A percentile compares a stretch with the other conserved stretches of the same genome.
Evolutionary conservation across 2,797 vertebrate species (phyloP).

Genomic region (Tympanoctomys barrerae): DNA sequence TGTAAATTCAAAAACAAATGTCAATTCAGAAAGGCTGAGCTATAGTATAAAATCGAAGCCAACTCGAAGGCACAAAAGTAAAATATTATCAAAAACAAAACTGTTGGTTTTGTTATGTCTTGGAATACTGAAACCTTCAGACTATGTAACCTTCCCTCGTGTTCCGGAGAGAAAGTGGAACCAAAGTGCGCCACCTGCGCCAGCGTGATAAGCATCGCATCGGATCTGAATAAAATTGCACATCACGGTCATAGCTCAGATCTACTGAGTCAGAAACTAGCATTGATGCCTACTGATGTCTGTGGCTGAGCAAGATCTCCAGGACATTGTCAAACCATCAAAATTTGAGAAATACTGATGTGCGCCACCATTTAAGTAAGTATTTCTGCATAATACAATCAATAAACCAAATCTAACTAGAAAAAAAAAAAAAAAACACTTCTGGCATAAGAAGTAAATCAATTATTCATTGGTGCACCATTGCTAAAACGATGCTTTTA

Average conservation of each 20-base stretch:
- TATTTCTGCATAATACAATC: not conserved
- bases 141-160: not conserved
- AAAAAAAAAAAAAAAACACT: not conserved
- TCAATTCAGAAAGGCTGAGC: not conserved
- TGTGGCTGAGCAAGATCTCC: not conserved
- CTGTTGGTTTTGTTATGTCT: not conserved
- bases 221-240: not conserved
- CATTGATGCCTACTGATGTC: not conserved
- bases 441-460: not conserved
- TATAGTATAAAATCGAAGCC: not conserved
- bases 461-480: not conserved
- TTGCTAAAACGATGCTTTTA: not conserved
- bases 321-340: not conserved
- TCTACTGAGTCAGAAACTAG: not conserved
- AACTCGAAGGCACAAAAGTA: not conserved
- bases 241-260: not conserved
- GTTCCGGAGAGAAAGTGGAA: not conserved
- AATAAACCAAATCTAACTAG: not conserved
- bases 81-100: not conserved
- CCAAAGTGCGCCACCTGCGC: too few relatives aligned
- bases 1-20: not conserved
- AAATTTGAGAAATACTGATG: not conserved
- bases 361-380: not conserved
- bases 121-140: not conserved
- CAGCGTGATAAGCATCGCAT: not conserved